Percentiles rank a stretch among this genome's conserved stretches.
Conservation (phyloP, 2,888 invertebrate species). For the Tinea trinotella region DNA sequence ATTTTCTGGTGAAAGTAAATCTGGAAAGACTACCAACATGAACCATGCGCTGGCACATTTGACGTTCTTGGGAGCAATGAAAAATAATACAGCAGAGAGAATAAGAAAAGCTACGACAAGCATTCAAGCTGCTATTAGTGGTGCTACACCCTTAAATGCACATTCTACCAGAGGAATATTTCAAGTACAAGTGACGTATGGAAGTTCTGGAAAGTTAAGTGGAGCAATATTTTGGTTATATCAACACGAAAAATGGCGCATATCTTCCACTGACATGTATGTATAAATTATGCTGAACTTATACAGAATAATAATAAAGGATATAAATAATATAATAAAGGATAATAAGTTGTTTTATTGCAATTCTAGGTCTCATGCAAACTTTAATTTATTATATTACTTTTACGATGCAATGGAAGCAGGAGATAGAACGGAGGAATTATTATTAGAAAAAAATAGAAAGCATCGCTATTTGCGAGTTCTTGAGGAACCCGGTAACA, state of each 20-base stretch:
- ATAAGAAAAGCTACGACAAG: slow-evolving; percentile 78
- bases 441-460: slow-evolving; percentile 77
- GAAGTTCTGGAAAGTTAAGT: slow-evolving; percentile 87
- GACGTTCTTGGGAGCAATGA: slow-evolving; percentile 84
- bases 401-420: slow-evolving; percentile 88
- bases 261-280: slow-evolving; percentile 84
- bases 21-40: slow-evolving; percentile 92
- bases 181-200: slow-evolving; percentile 86
- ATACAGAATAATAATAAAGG: not conserved
- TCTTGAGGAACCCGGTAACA: slow-evolving; percentile 68
- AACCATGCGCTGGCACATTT: slow-evolving; percentile 85
- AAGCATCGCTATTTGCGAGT: slow-evolving; percentile 83
- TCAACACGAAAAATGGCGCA: slow-evolving; percentile 90
- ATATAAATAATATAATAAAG: slow-evolving; percentile 1
- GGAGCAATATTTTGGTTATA: slow-evolving; percentile 90
- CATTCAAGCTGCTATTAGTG: slow-evolving; percentile 85
- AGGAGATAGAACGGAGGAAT: slow-evolving; percentile 76
- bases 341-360: not conserved
- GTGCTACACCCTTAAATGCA: slow-evolving; percentile 87
- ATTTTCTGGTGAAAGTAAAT: slow-evolving; percentile 90
- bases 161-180: slow-evolving; percentile 89
- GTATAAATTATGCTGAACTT: no score
- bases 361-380: slow-evolving; percentile 82
- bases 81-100: slow-evolving; percentile 74
- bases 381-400: slow-evolving; percentile 92